These are phyloP conservation scores for Chlamydotis undulata DNA, from an alignment of 2,113 vertebrate genomes.

Conservation along the genomic window DNA sequence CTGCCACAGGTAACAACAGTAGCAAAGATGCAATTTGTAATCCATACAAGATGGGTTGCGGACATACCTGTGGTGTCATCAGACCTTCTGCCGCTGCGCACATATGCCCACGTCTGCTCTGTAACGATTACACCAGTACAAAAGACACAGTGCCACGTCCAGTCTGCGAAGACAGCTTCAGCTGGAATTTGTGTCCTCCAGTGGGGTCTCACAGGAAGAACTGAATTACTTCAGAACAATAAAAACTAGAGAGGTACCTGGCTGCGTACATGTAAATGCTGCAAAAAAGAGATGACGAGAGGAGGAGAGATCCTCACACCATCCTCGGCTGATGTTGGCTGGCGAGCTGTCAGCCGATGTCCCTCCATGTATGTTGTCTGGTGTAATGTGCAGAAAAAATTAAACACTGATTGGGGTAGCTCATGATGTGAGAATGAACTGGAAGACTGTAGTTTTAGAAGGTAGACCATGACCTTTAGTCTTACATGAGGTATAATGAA, in stretches of 20 bases:
- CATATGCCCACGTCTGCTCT: background rate
- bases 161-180: background rate
- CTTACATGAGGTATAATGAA: background rate
- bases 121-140: background rate
- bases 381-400: background rate
- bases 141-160: fast-evolving
- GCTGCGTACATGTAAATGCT: fast-evolving
- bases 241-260: background rate
- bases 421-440: background rate
- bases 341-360: background rate
- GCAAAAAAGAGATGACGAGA: background rate
- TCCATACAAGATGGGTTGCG: background rate
- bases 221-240: background rate
- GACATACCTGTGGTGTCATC: background rate
- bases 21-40: background rate
- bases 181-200: background rate
- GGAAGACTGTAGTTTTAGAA: background rate
- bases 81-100: background rate
- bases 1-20: background rate
- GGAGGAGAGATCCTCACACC: background rate
- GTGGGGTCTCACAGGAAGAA: background rate
- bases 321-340: background rate
- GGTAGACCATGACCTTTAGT: background rate
- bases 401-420: background rate
- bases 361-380: background rate